A percentile compares a stretch with the other conserved stretches of the same genome.
phyloP scores from a whole-genome alignment of 2,888 invertebrate genomes.

The Tricholauxania praeusta region DNA sequence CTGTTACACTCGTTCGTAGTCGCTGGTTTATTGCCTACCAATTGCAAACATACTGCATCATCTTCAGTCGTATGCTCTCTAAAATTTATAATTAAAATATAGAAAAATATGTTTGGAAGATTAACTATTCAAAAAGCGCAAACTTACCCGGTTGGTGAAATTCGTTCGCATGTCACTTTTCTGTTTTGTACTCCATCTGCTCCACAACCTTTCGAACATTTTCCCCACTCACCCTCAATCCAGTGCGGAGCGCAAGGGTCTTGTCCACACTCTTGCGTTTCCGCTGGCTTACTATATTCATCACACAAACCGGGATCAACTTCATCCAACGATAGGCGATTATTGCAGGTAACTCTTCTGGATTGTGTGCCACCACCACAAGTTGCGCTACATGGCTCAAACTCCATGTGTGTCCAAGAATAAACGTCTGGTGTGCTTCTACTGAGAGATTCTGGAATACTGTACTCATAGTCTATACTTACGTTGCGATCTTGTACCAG shows the following conservation, averaged over 20 bases:
- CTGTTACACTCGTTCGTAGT: slow-evolving; percentile 80
- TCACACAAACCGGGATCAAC: slow-evolving; percentile 86
- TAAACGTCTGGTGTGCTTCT: slow-evolving; percentile 80
- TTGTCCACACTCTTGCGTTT: slow-evolving; percentile 79
- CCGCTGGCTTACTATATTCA: slow-evolving; percentile 77
- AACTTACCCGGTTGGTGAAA: slow-evolving; percentile 77
- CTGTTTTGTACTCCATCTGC: slow-evolving; percentile 78
- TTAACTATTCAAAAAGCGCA: neutral
- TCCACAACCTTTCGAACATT: slow-evolving; percentile 87
- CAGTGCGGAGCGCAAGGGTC: slow-evolving; percentile 86
- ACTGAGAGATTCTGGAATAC: slow-evolving; percentile 80
- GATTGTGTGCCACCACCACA: slow-evolving; percentile 92
- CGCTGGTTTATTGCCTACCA: slow-evolving; percentile 77
- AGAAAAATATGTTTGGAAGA: neutral
- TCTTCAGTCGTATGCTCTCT: slow-evolving; percentile 78
- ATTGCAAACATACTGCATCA: slow-evolving; percentile 79
- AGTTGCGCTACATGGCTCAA: slow-evolving; percentile 83
- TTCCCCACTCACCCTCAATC: slow-evolving; percentile 82
- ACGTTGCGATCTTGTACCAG: slow-evolving; percentile 86
- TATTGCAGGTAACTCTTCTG: slow-evolving; percentile 84
- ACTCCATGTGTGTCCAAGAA: slow-evolving; percentile 80
- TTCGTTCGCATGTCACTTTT: slow-evolving; percentile 83
- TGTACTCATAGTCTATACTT: slow-evolving; percentile 91
- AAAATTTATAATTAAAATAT: neutral
- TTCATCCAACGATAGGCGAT: slow-evolving; percentile 76